Conservation (phyloP, 1,140 invertebrate genomes). For the Phortica variegata region DNA sequence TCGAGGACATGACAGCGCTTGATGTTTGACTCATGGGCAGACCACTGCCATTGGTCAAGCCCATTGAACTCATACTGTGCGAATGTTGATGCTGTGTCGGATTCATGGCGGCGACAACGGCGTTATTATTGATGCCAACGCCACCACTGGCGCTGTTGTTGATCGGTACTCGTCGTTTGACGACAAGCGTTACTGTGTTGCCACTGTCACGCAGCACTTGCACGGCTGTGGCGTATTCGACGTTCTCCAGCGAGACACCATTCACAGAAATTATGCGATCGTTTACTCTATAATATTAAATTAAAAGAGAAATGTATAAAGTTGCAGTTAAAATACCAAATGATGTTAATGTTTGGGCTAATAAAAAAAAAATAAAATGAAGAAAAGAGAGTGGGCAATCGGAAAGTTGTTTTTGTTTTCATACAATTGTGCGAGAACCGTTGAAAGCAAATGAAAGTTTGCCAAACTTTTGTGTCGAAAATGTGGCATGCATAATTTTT, state of each 20-base stretch:
- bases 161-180: conserved; percentile 70
- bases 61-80: conserved; percentile 57
- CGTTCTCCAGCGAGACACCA: conserved; percentile 92
- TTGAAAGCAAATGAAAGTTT: not conserved
- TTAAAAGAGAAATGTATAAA: conserved; percentile 11
- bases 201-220: conserved; percentile 87
- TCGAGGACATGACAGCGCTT: conserved; percentile 19
- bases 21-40: conserved; percentile 4
- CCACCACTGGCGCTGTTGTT: conserved; percentile 13
- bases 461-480: not conserved
- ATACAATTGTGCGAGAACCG: not conserved
- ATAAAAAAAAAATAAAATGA: too few relatives aligned
- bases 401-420: not conserved
- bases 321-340: too few relatives aligned
- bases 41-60: conserved; percentile 23
- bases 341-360: too few relatives aligned
- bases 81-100: conserved; percentile 59
- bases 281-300: conserved; percentile 77
- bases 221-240: conserved; percentile 91
- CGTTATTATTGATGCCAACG: not conserved
- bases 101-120: conserved; percentile 18
- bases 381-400: too few relatives aligned
- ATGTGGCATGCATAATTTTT: too few relatives aligned
- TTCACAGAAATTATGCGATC: conserved; percentile 97
- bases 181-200: conserved; percentile 83